A percentile compares a stretch with the other conserved stretches of the same genome.
Evolutionary conservation across 2,113 vertebrate species (phyloP).

Genomic region (Microcebus ravelobensis): DNA sequence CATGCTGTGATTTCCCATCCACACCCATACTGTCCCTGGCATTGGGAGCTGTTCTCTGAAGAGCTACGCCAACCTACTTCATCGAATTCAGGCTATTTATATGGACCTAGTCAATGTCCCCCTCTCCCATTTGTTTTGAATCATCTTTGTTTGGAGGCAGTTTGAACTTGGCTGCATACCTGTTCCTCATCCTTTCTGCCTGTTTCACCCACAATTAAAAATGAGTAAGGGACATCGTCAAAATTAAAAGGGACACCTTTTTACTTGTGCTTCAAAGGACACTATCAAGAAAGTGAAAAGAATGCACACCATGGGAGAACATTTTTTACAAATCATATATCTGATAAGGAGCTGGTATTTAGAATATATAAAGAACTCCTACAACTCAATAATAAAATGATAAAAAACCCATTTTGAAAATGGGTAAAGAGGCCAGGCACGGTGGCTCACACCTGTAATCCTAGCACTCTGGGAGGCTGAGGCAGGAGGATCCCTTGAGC

Average conservation of each 20-base stretch:
- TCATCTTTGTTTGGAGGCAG: background rate
- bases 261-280: background rate
- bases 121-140: background rate
- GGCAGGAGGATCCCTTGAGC: background rate
- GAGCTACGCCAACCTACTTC: background rate
- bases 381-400: background rate
- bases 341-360: background rate
- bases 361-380: background rate
- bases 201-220: background rate
- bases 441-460: no score
- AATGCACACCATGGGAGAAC: background rate
- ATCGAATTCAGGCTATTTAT: background rate
- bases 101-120: background rate
- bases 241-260: slow-evolving; percentile 1
- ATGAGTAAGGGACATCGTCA: background rate
- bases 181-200: background rate
- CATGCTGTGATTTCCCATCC: background rate
- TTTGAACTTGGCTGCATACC: background rate
- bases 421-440: background rate
- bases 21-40: background rate
- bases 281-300: background rate
- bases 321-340: background rate
- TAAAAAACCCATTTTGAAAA: background rate
- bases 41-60: background rate
- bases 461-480: background rate